phyloP scores from a whole-genome alignment of 1,140 invertebrate genomes.

The Hirudo medicinalis region DNA sequence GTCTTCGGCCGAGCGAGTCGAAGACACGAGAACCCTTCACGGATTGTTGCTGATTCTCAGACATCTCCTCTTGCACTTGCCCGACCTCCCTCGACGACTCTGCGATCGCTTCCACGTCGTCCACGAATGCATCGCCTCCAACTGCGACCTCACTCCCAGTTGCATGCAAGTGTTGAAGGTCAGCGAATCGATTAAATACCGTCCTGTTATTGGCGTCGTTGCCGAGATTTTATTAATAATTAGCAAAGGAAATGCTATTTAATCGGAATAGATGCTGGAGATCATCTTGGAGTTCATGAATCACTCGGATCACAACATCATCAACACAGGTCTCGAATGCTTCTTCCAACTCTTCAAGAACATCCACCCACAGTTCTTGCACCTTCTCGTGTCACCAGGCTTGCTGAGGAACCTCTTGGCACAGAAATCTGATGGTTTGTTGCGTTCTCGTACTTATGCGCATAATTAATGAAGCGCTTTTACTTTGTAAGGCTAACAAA shows the following conservation, averaged over 20 bases:
- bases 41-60: conserved; percentile 54
- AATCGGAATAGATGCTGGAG: conserved; percentile 55
- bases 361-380: conserved; percentile 49
- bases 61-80: conserved; percentile 49
- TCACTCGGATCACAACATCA: conserved; percentile 65
- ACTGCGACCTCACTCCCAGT: conserved; percentile 34
- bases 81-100: conserved; percentile 24
- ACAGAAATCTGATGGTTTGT: no score
- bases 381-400: conserved; percentile 47
- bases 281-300: conserved; percentile 59
- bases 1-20: neutral
- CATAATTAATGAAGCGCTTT: no score
- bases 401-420: no score
- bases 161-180: conserved; percentile 35
- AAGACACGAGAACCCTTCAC: conserved; percentile 44
- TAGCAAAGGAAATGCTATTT: neutral
- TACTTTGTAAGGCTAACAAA: no score
- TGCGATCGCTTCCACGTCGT: conserved; percentile 20
- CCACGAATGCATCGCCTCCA: conserved; percentile 22
- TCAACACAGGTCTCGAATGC: conserved; percentile 67
- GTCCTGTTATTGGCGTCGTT: no score
- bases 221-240: no score
- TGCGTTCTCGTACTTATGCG: no score
- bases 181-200: no score
- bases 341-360: conserved; percentile 58